Percentiles rank a stretch among this genome's conserved stretches.
These are phyloP conservation scores for Callimorpha dominula DNA, from an alignment of 2,888 invertebrate species.

Conservation along the genomic window DNA sequence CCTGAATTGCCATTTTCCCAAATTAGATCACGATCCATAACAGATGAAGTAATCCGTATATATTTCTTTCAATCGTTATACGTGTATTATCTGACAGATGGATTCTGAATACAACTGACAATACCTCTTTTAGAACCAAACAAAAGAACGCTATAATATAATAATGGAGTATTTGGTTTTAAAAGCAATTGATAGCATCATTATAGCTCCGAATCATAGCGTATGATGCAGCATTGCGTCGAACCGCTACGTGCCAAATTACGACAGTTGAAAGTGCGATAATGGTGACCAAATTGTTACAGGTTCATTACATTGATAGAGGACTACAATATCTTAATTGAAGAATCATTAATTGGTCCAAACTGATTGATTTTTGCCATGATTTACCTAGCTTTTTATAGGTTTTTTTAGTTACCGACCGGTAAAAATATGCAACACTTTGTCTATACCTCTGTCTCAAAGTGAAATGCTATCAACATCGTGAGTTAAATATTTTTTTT, in stretches of 20 bases:
- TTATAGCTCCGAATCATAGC: conserved; percentile 28
- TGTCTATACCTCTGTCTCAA: not conserved
- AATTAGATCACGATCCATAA: not conserved
- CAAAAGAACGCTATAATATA: conserved; percentile 15
- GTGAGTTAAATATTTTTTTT: not conserved
- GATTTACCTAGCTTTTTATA: no score
- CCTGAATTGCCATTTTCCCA: not conserved
- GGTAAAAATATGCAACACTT: not conserved
- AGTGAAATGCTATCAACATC: not conserved
- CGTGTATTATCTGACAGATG: not conserved
- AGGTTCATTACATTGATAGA: conserved; percentile 5
- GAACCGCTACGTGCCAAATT: conserved; percentile 43
- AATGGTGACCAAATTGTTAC: conserved; percentile 12
- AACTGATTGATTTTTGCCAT: no score
- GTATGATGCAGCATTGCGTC: conserved; percentile 21
- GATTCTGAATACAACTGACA: conserved; percentile 5
- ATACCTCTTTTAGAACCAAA: conserved; percentile 18
- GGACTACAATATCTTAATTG: no score
- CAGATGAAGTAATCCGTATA: not conserved
- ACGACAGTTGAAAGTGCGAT: conserved; percentile 44
- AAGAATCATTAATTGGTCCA: no score
- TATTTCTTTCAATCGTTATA: not conserved
- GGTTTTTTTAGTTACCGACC: not conserved
- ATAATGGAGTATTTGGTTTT: conserved; percentile 24
- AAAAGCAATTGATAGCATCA: conserved; percentile 49